phyloP scores from a whole-genome alignment of 2,113 vertebrate species.

The Callaeas wilsoni region DNA sequence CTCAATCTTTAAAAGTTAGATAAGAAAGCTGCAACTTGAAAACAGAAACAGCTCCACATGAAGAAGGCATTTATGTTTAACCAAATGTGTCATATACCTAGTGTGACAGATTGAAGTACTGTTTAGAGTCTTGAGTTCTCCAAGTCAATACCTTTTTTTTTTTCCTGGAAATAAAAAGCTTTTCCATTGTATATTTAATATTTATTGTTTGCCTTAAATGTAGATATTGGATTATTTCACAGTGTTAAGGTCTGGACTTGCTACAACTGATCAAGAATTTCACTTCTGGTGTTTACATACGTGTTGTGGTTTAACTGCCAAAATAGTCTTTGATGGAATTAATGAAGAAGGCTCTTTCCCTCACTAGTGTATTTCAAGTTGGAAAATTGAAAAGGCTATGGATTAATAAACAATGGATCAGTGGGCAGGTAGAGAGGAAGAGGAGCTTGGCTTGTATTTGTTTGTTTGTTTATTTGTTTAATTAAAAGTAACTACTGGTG shows the following conservation, averaged over 20 bases:
- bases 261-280: neutral
- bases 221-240: neutral
- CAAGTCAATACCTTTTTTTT: neutral
- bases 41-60: neutral
- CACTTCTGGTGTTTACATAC: neutral
- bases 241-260: neutral
- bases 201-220: neutral
- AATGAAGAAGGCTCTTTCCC: neutral
- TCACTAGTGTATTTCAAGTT: neutral
- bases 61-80: neutral
- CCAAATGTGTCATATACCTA: neutral
- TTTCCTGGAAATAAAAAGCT: neutral
- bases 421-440: neutral
- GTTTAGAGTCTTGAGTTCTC: neutral
- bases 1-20: neutral
- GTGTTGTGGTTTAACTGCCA: neutral
- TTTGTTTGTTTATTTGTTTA: neutral
- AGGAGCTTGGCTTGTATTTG: neutral
- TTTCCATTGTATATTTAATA: neutral
- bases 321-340: neutral
- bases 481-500: neutral
- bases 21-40: neutral
- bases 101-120: fast-evolving
- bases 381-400: neutral
- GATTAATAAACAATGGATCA: neutral